A percentile compares a stretch with the other conserved stretches of the same genome.
Conservation (phyloP, 2,797 vertebrate species). For the Acanthurus lineatus region DNA sequence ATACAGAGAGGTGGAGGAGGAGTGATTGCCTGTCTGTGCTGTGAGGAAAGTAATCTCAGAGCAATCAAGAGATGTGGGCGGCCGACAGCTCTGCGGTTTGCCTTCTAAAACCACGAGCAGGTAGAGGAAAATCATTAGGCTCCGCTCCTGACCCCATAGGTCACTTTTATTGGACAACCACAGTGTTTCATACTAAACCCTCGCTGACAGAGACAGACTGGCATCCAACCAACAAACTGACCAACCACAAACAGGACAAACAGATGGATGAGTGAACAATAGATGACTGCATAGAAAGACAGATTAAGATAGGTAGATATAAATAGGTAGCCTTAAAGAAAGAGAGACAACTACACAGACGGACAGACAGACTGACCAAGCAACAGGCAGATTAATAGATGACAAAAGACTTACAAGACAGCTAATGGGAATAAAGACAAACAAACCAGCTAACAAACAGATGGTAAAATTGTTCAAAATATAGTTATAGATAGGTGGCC, state of each 20-base stretch:
- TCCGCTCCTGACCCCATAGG: conserved; percentile 75
- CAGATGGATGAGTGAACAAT: too few species aligned
- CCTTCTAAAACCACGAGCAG: conserved; percentile 71
- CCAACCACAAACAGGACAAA: conserved; percentile 15
- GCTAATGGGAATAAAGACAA: neutral
- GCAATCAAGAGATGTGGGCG: conserved; percentile 78
- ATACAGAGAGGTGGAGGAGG: conserved; percentile 59
- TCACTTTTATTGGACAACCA: conserved; percentile 80
- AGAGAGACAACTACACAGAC: too few species aligned
- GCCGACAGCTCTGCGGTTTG: conserved; percentile 69
- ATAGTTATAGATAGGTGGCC: too few species aligned
- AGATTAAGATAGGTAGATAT: neutral
- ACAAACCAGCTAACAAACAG: too few species aligned
- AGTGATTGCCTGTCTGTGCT: conserved; percentile 78
- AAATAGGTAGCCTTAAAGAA: neutral
- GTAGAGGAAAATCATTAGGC: conserved; percentile 79
- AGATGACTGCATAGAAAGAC: neutral
- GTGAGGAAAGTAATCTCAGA: conserved; percentile 80
- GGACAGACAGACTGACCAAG: neutral
- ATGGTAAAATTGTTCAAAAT: neutral
- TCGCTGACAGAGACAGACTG: conserved; percentile 52
- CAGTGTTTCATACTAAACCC: conserved; percentile 72
- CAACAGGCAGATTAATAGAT: neutral
- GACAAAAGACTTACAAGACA: too few species aligned
- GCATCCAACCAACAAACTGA: conserved; percentile 48